Base-by-base conservation (phyloP, 2,888 invertebrate genomes). In the Scaptomyza flava region DNA sequence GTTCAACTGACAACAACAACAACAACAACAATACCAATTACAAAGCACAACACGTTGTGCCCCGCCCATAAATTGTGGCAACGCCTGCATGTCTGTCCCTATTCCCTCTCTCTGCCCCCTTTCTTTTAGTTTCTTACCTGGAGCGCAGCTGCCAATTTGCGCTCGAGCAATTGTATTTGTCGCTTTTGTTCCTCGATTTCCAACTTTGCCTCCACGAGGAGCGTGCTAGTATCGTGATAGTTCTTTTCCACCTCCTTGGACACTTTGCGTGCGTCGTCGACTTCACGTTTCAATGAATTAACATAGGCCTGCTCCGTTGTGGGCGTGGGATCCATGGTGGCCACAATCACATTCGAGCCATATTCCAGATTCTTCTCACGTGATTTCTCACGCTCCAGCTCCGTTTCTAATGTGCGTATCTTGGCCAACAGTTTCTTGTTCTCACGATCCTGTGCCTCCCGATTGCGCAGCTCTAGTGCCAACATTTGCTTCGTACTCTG, bases 401-500 rank as follows among this genome's bases (percentile, higher is more conserved):
- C 96, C 11, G 96, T 95, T 92, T 97, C 96, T 77, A 97, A 93
- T 87, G 96, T 96, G 30, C 95, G 94, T 90, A 97, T 95, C 91
- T 95, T 95, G 52, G 96, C 95, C 90, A 95, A 93, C 52, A 97
- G 93, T 83, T 96, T 95, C 91, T 97, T 97, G 90, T 97, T 97
- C 92, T 98, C 97, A 87, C 96, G 93, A 81, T 96, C 96, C 87
- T 96, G 94, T 0, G 96, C 96, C 91, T 97, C 97, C 89, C 97
- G 97, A 89, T 96, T 96, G 87, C 96, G 94, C 79, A 97, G 93
- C 92, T 98, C 98, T 64, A 97, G 93, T 12, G 97, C 97, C 68
- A 98, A 92, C 93, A 98, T 95, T 93, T 98, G 97, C 91, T 98
- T 98, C 7, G 97, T 97, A 64, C 97, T 97, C 90, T 98, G 97